These are phyloP conservation scores for Lepilemur septentrionalis DNA, from an alignment of 2,797 vertebrate genomes.

Conservation along the genomic window DNA sequence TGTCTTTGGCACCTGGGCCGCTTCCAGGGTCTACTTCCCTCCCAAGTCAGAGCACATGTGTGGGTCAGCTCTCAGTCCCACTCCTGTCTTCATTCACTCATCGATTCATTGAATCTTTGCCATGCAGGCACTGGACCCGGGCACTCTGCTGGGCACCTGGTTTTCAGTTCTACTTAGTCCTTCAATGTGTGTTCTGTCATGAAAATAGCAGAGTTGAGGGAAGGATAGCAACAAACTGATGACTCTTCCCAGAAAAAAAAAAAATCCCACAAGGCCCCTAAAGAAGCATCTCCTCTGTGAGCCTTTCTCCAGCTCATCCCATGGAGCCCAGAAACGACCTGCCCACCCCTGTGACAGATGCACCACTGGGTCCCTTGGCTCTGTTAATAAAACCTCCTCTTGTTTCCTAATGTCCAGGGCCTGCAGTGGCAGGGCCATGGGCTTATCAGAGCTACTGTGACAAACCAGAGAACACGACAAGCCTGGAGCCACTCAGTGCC, in stretches of 20 bases:
- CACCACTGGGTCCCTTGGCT: neutral
- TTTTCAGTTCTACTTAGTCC: neutral
- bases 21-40: neutral
- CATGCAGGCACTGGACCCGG: neutral
- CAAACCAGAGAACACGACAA: constrained; percentile 6
- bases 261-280: neutral
- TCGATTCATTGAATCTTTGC: neutral
- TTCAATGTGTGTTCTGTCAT: neutral
- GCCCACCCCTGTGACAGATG: neutral
- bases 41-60: neutral
- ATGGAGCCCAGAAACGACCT: neutral
- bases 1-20: neutral
- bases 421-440: neutral
- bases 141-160: neutral
- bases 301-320: neutral
- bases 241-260: neutral
- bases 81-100: neutral
- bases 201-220: neutral
- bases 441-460: neutral
- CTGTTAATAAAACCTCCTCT: constrained; percentile 51
- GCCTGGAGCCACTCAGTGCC: constrained; percentile 5
- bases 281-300: neutral
- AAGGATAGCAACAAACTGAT: neutral
- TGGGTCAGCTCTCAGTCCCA: neutral
- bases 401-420: constrained; percentile 35